Percentiles rank a stretch among this genome's conserved stretches.
phyloP scores from a whole-genome alignment of 2,888 invertebrate genomes.

The Mycogona germanica region DNA sequence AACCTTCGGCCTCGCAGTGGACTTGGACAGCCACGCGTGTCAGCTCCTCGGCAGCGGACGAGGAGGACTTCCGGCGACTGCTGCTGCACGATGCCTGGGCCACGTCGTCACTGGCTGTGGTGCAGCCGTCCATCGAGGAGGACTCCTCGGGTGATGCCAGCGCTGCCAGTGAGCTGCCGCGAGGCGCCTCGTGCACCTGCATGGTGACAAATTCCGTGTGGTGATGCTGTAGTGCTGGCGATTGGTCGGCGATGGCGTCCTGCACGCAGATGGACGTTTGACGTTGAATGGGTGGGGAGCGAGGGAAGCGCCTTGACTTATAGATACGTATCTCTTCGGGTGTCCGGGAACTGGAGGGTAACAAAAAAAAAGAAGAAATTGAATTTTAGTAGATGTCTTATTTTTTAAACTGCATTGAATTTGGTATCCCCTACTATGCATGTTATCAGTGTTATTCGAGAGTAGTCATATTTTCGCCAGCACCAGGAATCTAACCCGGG shows the following conservation, averaged over 20 bases:
- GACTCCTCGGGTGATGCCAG: conserved; percentile 14
- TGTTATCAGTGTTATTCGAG: too few species aligned
- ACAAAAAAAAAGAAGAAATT: too few species aligned
- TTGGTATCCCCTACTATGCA: too few species aligned
- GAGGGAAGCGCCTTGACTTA: conserved; percentile 15
- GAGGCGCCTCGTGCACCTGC: background rate
- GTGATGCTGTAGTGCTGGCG: too few species aligned
- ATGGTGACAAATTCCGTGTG: conserved; percentile 7
- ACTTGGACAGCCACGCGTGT: conserved; percentile 14
- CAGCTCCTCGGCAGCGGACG: background rate
- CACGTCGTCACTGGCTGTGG: background rate
- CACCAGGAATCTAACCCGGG: too few species aligned
- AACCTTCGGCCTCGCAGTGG: conserved; percentile 5
- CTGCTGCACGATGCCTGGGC: background rate
- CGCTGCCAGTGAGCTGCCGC: background rate
- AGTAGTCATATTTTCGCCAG: too few species aligned
- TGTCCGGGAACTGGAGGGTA: background rate
- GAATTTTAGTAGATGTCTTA: too few species aligned
- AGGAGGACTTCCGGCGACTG: background rate
- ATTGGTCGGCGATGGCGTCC: too few species aligned
- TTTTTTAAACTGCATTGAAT: too few species aligned
- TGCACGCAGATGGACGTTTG: conserved; percentile 19
- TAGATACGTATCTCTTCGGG: conserved; percentile 12
- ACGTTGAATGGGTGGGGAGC: conserved; percentile 19
- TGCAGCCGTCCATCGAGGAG: conserved; percentile 10